These are phyloP conservation scores for Trypoxylus dichotomus DNA, from an alignment of 1,140 invertebrate genomes.

Conservation along the genomic window DNA sequence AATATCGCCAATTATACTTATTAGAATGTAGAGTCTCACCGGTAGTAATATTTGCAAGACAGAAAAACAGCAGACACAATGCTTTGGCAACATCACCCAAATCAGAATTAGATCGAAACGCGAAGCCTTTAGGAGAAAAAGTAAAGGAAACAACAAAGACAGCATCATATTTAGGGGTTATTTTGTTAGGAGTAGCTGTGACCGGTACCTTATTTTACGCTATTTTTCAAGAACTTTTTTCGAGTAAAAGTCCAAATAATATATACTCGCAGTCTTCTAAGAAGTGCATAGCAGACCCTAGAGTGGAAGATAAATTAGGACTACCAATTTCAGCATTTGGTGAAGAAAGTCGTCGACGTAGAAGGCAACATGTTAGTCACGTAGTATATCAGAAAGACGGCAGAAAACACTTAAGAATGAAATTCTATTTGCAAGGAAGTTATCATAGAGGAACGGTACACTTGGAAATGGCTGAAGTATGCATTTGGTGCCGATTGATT, in stretches of 20 bases:
- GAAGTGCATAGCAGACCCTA: constrained; percentile 66
- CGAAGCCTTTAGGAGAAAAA: constrained; percentile 67
- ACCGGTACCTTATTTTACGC: constrained; percentile 79
- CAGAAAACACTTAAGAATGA: constrained; percentile 78
- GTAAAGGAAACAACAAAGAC: constrained; percentile 88
- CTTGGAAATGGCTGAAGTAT: constrained; percentile 83
- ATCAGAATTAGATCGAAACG: constrained; percentile 57
- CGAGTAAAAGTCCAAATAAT: constrained; percentile 80
- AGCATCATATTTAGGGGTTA: constrained; percentile 78
- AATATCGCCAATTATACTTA: not conserved
- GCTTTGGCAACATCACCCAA: constrained; percentile 25
- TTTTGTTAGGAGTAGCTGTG: constrained; percentile 74
- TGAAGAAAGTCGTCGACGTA: constrained; percentile 77
- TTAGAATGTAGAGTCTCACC: not conserved
- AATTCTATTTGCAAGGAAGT: constrained; percentile 85
- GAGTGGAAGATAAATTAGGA: constrained; percentile 75
- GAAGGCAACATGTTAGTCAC: constrained; percentile 74
- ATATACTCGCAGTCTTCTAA: constrained; percentile 80
- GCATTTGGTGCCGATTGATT: not conserved
- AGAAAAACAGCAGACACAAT: constrained; percentile 25
- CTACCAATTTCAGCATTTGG: constrained; percentile 87
- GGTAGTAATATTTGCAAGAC: not conserved
- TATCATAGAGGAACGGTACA: constrained; percentile 79
- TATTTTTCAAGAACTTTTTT: constrained; percentile 84
- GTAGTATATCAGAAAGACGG: constrained; percentile 74